Evolutionary conservation across 2,888 invertebrate species (phyloP), one percentile per base, ranked within the genome.

Genomic region (Lissonota sp.): DNA sequence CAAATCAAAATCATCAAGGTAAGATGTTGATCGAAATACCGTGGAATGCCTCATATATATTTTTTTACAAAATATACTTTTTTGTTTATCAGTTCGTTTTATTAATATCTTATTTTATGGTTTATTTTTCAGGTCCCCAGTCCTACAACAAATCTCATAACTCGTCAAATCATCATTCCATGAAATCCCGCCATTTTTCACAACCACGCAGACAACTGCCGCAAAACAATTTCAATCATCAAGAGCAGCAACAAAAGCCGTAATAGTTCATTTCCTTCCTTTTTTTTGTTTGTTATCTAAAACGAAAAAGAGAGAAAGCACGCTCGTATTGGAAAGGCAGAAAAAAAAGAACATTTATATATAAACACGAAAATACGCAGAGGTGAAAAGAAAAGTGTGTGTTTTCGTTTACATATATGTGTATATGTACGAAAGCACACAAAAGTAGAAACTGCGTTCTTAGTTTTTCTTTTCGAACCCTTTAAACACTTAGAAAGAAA

Each of bases 131-230:
- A 92, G 92, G 91, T 91, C 87, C 89, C 87, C 88, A 86, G 88
- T 86, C 89, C 87, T 84, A 88, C 86, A 88, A 85, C 83, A 88
- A 89, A 87, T 87, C 86, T 89, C 90, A 90, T 89, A 90, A 91
- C 87, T 89, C 90, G 88, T 90, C 89, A 86, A 90, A 90, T 92
- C 90, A 91, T 91, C 92, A 92, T 92, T 92, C 92, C 92, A 92
- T 89, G 87, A 91, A 89, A 87, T 83, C 88, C 84, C 90, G 88
- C 84, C 87, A 88, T 86, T 85, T 84, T 88, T 89, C 84, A 85
- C 88, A 86, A 88, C 89, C 87, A 87, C 89, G 89, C 87, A 89
- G 89, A 87, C 88, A 88, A 88, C 87, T 85, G 88, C 87, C 89
- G 88, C 87, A 87, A 86, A 89, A 86, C 84, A 88, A 90, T 88